Evolutionary conservation across 2,888 invertebrate genomes (phyloP).

Genomic region (Panzeria rudis): DNA sequence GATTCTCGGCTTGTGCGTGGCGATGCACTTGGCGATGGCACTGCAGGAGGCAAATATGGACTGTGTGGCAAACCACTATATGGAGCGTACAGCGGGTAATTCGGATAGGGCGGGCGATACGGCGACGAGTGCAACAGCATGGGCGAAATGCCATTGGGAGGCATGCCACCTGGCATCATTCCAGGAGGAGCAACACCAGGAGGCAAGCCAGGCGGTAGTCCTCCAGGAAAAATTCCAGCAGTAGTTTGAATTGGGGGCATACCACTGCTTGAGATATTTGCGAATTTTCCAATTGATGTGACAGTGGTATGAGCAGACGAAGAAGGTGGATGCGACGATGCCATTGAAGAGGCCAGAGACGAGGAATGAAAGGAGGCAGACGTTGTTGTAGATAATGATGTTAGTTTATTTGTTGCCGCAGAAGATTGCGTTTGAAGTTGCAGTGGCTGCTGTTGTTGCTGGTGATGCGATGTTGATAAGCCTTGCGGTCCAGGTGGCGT

Average conservation of each 20-base stretch:
- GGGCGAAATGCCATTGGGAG: constrained; percentile 77
- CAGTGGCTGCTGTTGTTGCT: constrained; percentile 62
- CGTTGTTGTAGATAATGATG: constrained; percentile 64
- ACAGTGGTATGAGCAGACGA: constrained; percentile 48
- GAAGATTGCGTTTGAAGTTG: constrained; percentile 69
- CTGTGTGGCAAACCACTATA: constrained; percentile 91
- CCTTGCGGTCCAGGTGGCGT: constrained; percentile 57
- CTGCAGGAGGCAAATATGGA: constrained; percentile 87
- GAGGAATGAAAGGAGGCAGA: constrained; percentile 68
- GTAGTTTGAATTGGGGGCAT: constrained; percentile 83
- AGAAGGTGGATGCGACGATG: constrained; percentile 42
- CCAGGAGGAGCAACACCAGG: constrained; percentile 76
- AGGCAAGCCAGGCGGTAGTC: constrained; percentile 64
- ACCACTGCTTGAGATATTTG: constrained; percentile 74
- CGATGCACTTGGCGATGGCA: constrained; percentile 86
- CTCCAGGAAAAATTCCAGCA: constrained; percentile 74
- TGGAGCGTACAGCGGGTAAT: constrained; percentile 88
- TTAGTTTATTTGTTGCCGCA: constrained; percentile 69
- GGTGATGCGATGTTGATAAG: constrained; percentile 62
- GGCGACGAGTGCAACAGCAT: constrained; percentile 81
- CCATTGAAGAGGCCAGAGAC: constrained; percentile 39
- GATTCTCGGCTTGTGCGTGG: constrained; percentile 77
- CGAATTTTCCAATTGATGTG: constrained; percentile 71
- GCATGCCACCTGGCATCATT: constrained; percentile 77
- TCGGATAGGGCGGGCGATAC: constrained; percentile 83